Evolutionary conservation across 2,888 invertebrate genomes (phyloP).

Genomic region (Pammene aurita): DNA sequence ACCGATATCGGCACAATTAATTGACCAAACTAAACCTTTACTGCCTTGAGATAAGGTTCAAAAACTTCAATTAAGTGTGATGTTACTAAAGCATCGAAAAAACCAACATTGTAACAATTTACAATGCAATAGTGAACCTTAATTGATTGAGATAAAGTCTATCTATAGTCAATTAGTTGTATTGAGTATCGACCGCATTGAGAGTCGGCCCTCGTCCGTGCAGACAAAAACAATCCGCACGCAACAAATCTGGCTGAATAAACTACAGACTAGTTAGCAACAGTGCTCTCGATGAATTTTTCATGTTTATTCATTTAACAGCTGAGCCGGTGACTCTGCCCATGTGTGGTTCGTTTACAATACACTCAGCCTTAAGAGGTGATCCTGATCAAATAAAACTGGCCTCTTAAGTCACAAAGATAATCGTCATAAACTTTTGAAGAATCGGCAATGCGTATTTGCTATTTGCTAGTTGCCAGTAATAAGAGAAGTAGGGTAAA

Average conservation of each 20-base stretch:
- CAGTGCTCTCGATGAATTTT: slow-evolving; percentile 22
- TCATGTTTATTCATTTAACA: too few species aligned
- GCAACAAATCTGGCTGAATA: slow-evolving; percentile 69
- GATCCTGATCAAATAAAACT: too few species aligned
- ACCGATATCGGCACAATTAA: too few species aligned
- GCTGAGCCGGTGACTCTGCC: too few species aligned
- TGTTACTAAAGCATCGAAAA: not conserved
- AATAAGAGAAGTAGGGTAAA: too few species aligned
- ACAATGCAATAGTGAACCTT: not conserved
- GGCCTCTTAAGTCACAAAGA: too few species aligned
- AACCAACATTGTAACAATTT: not conserved
- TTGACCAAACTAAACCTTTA: not conserved
- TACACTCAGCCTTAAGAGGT: too few species aligned
- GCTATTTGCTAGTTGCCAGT: too few species aligned
- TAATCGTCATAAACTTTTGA: too few species aligned
- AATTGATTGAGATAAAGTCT: not conserved
- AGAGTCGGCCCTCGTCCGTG: slow-evolving; percentile 37
- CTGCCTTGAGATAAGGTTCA: not conserved
- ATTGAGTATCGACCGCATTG: slow-evolving; percentile 39
- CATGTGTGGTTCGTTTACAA: too few species aligned
- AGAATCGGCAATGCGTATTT: too few species aligned
- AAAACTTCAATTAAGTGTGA: not conserved
- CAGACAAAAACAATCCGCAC: slow-evolving; percentile 73
- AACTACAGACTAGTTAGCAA: slow-evolving; percentile 49
- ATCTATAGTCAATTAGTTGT: not conserved